These are phyloP conservation scores for Acanthochromis polyacanthus DNA, from an alignment of 2,113 vertebrate genomes.

Conservation along the genomic window DNA sequence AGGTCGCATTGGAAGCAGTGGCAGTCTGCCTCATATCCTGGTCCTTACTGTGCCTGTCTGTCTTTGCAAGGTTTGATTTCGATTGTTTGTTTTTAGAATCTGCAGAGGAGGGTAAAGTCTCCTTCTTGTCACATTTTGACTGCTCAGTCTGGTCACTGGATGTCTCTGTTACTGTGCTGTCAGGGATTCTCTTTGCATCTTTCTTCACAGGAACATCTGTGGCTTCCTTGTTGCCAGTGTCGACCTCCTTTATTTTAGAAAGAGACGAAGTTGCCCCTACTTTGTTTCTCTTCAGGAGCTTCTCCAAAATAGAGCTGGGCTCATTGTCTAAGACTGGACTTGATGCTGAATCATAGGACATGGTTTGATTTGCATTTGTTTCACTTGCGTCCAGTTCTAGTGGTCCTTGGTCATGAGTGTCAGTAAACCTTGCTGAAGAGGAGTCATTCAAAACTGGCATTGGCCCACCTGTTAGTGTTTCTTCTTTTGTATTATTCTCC, in stretches of 20 bases:
- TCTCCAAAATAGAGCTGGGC: constrained; percentile 77
- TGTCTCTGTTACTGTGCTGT: not conserved
- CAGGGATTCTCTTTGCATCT: not conserved
- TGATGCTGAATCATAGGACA: not conserved
- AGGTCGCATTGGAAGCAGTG: constrained; percentile 1
- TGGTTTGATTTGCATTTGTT: constrained; percentile 8
- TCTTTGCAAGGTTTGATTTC: constrained; percentile 5
- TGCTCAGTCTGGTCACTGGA: constrained; percentile 5
- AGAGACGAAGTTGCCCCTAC: constrained; percentile 39
- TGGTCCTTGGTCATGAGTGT: constrained; percentile 25
- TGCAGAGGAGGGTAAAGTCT: constrained; percentile 1
- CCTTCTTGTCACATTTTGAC: not conserved
- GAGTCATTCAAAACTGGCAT: constrained; percentile 23
- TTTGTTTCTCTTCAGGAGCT: constrained; percentile 72
- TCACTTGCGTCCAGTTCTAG: constrained; percentile 20
- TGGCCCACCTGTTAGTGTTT: constrained; percentile 25
- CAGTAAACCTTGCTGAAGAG: constrained; percentile 25
- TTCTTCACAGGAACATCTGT: constrained; percentile 1
- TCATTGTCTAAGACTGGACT: constrained; percentile 25
- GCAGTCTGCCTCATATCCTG: constrained; percentile 7
- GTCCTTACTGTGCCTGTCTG: not conserved
- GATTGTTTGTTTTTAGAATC: constrained; percentile 15
- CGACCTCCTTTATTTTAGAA: constrained; percentile 52
- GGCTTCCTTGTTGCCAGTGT: not conserved
- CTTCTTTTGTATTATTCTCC: constrained; percentile 35